Conservation (phyloP, 64 coral and sea anemone species). For the Porites australiensis region DNA sequence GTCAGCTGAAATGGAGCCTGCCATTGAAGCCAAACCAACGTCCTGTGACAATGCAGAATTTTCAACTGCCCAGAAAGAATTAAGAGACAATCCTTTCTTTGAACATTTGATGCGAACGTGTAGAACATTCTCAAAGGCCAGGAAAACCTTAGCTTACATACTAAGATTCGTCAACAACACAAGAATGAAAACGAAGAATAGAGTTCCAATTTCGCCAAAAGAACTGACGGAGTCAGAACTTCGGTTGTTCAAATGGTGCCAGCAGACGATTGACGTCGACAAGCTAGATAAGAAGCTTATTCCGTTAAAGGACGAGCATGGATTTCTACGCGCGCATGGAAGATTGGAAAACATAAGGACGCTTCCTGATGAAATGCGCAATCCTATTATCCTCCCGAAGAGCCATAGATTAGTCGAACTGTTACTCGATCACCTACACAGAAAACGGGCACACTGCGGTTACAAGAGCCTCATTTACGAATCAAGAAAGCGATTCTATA, state of each 20-base stretch:
- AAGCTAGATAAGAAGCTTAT: constrained; percentile 21
- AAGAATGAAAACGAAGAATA: background rate
- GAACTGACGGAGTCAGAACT: constrained; percentile 52
- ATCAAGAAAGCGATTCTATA: constrained; percentile 24
- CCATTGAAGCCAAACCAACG: too few species aligned
- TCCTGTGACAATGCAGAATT: too few species aligned
- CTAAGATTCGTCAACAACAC: constrained; percentile 41
- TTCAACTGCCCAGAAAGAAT: background rate
- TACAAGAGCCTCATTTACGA: constrained; percentile 46
- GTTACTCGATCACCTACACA: background rate
- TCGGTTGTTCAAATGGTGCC: too few species aligned
- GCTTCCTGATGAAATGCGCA: constrained; percentile 8
- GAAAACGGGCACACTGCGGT: constrained; percentile 20
- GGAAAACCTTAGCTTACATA: constrained; percentile 52
- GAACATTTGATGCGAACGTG: constrained; percentile 14
- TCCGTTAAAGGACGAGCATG: constrained; percentile 13
- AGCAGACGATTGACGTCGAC: constrained; percentile 9
- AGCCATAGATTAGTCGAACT: background rate
- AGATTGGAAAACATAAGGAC: constrained; percentile 18
- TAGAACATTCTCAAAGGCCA: constrained; percentile 16
- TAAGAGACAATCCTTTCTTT: constrained; percentile 31
- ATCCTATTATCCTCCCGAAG: constrained; percentile 22
- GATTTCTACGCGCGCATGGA: constrained; percentile 38
- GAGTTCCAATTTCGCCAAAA: constrained; percentile 16
- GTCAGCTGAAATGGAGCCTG: background rate